Evolutionary conservation across 2,797 vertebrate species (phyloP), one percentile per base, ranked within the genome.

Genomic region (Thunnus albacares): DNA sequence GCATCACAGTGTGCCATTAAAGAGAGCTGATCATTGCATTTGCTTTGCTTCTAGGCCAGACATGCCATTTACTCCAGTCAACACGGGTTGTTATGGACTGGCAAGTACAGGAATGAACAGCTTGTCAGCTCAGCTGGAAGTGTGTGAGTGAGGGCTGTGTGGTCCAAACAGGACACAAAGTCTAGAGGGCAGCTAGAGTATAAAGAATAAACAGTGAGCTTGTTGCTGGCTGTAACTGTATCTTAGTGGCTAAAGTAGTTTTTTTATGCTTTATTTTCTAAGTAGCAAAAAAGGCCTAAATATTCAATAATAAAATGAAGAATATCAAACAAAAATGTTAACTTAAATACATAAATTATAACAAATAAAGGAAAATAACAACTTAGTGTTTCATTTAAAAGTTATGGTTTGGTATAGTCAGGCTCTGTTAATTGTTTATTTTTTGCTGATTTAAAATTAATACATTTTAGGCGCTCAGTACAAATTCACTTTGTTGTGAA

Each of bases 61-160:
- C 62, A 69, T 47, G 63, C 33, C 15, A 55, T 81, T 79, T 61
- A 72, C 56, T 66, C 67, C 64, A 59, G 71, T 79, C 76, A 80
- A 78, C 70, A 68, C 9, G n/a, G 55, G 43, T 58, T 80, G 64
- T 76, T 80, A 38, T 80, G 26, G 79, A 68, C 77, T 86, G 80
- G 81, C 75, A 77, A 62, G 55, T 22, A 15, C 24, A 79, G 35
- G 33, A 75, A 70, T 43, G 73, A 83, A 75, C 82, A 87, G 85
- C 71, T 86, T 87, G 87, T 80, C 53, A 68, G 71, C 83, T 80
- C 85, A 83, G 85, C 57, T 80, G 81, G 74, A 77, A 64, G 82
- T 61, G 61, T 30, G 55, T 59, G 57, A 70, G 30, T 26, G 59
- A 33, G 51, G 47, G 30, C 0, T 8, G 61, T 56, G 64, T 57